Conservation (phyloP, 2,113 vertebrate species). For the Scophthalmus maximus region DNA sequence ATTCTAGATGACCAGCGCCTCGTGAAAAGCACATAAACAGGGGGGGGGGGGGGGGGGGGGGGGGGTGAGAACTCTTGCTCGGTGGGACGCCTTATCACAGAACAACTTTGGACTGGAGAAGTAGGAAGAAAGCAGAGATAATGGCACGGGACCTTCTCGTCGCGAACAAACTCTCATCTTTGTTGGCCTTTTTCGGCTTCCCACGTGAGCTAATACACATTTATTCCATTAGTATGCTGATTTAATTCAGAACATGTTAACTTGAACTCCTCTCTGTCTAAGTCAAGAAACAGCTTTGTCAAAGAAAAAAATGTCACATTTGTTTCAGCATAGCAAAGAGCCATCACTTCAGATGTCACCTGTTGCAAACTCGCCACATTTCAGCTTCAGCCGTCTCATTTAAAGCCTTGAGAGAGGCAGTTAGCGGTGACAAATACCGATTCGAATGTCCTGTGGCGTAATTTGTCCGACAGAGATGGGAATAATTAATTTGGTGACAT, state of each 20-base stretch:
- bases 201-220: neutral
- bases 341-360: neutral
- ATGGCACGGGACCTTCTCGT: slow-evolving; percentile 28
- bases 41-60: neutral
- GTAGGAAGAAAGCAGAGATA: slow-evolving; percentile 49
- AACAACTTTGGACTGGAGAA: slow-evolving; percentile 38
- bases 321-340: neutral
- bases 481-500: slow-evolving; percentile 60
- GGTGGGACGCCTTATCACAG: slow-evolving; percentile 52
- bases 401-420: slow-evolving; percentile 31
- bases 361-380: slow-evolving; percentile 21
- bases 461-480: slow-evolving; percentile 29
- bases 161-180: slow-evolving; percentile 47
- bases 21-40: slow-evolving; percentile 60
- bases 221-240: neutral
- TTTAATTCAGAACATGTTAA: neutral
- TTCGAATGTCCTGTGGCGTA: slow-evolving; percentile 41
- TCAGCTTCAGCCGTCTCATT: neutral
- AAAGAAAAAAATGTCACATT: neutral
- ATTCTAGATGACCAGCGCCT: slow-evolving; percentile 47
- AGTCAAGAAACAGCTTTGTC: neutral
- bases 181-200: neutral
- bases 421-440: slow-evolving; percentile 52
- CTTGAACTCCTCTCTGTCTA: neutral
- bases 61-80: slow-evolving; percentile 62